Percentiles rank a stretch among this genome's conserved stretches.
These are phyloP conservation scores for Crossaster papposus DNA, from an alignment of 53 echinoderm and acorn worm genomes.

Conservation along the genomic window DNA sequence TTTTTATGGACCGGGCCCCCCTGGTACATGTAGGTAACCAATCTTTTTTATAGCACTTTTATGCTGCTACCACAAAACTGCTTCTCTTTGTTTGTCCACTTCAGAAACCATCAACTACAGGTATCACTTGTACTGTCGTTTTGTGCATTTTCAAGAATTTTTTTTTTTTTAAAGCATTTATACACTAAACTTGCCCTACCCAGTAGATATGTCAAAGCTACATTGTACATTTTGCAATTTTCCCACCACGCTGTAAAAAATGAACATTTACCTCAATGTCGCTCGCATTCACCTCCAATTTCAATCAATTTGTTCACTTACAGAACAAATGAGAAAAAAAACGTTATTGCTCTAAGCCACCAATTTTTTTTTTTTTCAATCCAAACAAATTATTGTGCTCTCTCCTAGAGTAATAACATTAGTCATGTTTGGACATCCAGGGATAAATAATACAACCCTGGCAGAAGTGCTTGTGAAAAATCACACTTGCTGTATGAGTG, in stretches of 20 bases:
- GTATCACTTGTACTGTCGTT: too few relatives aligned
- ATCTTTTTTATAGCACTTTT: too few relatives aligned
- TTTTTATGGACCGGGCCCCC: too few relatives aligned
- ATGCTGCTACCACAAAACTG: too few relatives aligned
- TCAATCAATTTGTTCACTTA: not conserved
- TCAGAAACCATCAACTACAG: too few relatives aligned
- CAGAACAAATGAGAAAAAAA: not conserved
- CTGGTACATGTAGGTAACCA: too few relatives aligned
- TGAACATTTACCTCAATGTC: not conserved
- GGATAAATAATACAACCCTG: not conserved
- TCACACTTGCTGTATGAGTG: not conserved
- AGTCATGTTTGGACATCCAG: not conserved
- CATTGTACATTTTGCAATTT: too few relatives aligned
- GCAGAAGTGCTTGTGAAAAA: not conserved
- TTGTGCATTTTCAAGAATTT: too few relatives aligned
- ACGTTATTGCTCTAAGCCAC: not conserved
- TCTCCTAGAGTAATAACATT: not conserved
- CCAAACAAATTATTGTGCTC: not conserved
- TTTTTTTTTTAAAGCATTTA: too few relatives aligned
- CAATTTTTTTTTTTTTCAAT: not conserved
- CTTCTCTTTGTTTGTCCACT: too few relatives aligned
- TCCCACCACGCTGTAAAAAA: not conserved
- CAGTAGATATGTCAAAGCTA: too few relatives aligned
- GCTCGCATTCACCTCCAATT: not conserved
- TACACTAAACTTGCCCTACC: too few relatives aligned